A percentile compares a stretch with the other conserved stretches of the same genome.
phyloP scores from a whole-genome alignment of 2,888 invertebrate species.

The Venustoraphidia nigricollis region DNA sequence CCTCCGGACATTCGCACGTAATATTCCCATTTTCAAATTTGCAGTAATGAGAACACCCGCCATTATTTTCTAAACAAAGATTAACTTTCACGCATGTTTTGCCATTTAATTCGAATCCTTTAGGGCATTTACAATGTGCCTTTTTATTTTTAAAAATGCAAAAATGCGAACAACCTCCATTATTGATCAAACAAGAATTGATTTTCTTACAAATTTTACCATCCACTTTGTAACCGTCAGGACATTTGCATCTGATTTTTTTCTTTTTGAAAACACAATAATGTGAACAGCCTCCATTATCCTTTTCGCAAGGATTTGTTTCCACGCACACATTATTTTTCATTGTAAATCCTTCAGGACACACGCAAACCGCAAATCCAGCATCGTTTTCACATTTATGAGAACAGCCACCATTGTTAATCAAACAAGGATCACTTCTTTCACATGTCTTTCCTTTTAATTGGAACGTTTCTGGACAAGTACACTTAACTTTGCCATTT shows the following conservation, averaged over 20 bases:
- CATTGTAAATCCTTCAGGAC: constrained; percentile 26
- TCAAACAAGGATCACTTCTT: constrained; percentile 28
- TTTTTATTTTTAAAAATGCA: constrained; percentile 28
- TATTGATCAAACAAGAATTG: constrained; percentile 12
- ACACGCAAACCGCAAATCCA: constrained; percentile 30
- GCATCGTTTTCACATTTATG: constrained; percentile 31
- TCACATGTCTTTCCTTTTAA: constrained; percentile 21
- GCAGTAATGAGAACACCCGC: constrained; percentile 33
- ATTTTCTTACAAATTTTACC: constrained; percentile 7
- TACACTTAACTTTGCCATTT: constrained; percentile 22
- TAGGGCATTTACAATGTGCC: constrained; percentile 30
- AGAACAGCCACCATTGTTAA: constrained; percentile 35
- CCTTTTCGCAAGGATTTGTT: constrained; percentile 33
- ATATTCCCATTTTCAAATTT: constrained; percentile 21
- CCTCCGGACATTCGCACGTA: constrained; percentile 33
- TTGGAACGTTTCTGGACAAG: constrained; percentile 22
- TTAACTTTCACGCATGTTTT: constrained; percentile 19
- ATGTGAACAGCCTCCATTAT: constrained; percentile 34
- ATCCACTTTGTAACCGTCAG: constrained; percentile 19
- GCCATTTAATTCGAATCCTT: constrained; percentile 19
- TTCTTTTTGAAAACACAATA: constrained; percentile 25
- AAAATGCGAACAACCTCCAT: constrained; percentile 31
- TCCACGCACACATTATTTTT: constrained; percentile 24
- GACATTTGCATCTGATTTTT: constrained; percentile 24
- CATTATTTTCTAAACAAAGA: constrained; percentile 33